Percentiles rank a stretch among this genome's conserved stretches.
These are phyloP conservation scores for Andrena chrysosceles DNA, from an alignment of 2,888 invertebrate genomes.

Conservation along the genomic window DNA sequence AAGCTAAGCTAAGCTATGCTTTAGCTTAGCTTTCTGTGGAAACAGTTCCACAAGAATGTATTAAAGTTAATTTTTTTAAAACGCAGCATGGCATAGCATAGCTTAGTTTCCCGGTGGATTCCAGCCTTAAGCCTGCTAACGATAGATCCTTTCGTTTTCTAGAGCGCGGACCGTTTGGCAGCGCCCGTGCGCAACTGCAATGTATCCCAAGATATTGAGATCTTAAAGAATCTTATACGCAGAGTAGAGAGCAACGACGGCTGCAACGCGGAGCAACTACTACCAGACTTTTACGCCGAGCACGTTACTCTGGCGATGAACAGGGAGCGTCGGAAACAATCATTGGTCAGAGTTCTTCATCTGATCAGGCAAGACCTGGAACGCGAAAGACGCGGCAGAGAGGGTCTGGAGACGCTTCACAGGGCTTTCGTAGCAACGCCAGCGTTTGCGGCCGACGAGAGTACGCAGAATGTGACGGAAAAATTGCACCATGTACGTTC, in stretches of 20 bases:
- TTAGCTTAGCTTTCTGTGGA: no score
- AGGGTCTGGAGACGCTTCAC: slow-evolving; percentile 95
- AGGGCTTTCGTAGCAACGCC: slow-evolving; percentile 94
- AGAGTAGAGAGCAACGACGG: slow-evolving; percentile 89
- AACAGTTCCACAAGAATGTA: no score
- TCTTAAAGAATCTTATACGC: slow-evolving; percentile 89
- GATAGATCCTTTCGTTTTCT: slow-evolving; percentile 40
- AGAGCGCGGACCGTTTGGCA: slow-evolving; percentile 90
- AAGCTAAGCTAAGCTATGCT: no score
- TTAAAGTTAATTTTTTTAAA: no score
- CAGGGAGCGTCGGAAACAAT: slow-evolving; percentile 93
- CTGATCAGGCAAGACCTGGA: slow-evolving; percentile 95
- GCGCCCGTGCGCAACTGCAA: slow-evolving; percentile 88
- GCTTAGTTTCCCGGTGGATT: no score
- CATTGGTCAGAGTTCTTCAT: slow-evolving; percentile 93
- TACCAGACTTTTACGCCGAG: slow-evolving; percentile 98
- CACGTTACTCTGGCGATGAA: slow-evolving; percentile 98
- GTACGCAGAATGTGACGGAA: slow-evolving; percentile 95
- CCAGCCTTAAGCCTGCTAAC: neutral
- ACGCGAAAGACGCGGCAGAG: slow-evolving; percentile 94
- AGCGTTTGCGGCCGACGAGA: slow-evolving; percentile 94
- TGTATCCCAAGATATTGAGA: slow-evolving; percentile 89
- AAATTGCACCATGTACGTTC: slow-evolving; percentile 94
- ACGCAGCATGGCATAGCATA: no score
- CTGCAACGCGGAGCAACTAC: slow-evolving; percentile 91